A percentile compares a stretch with the other conserved stretches of the same genome.
Evolutionary conservation across 2,797 vertebrate species (phyloP).

Genomic region (Eulemur mongoz): DNA sequence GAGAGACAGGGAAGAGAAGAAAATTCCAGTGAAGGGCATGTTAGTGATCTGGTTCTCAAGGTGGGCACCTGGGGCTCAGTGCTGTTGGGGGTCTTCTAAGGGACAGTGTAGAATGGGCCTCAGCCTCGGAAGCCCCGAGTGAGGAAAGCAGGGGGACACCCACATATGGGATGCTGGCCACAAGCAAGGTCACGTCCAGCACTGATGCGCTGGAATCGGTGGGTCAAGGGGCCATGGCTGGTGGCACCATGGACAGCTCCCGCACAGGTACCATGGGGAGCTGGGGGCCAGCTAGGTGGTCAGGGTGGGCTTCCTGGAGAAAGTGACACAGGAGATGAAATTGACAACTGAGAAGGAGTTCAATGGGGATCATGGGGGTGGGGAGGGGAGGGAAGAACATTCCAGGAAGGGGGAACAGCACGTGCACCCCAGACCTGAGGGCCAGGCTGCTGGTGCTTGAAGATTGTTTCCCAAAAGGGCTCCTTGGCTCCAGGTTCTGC

Average conservation of each 20-base stretch:
- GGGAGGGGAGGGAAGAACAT: background rate
- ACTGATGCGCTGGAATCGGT: rapidly evolving
- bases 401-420: background rate
- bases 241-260: background rate
- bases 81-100: background rate
- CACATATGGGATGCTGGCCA: background rate
- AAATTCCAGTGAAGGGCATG: background rate
- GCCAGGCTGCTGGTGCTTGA: background rate
- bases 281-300: background rate
- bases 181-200: rapidly evolving
- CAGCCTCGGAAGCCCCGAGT: background rate
- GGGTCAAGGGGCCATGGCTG: background rate
- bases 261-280: rapidly evolving
- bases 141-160: no score
- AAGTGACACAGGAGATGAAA: background rate
- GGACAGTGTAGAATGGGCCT: rapidly evolving
- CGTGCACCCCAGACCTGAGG: background rate
- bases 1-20: background rate
- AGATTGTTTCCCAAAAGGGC: background rate
- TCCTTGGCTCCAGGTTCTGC: no score
- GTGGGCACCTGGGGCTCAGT: rapidly evolving
- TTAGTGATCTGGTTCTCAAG: background rate
- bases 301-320: constrained; percentile 4
- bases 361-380: no score
- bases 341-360: background rate